These are phyloP conservation scores for Podilymbus podiceps DNA, from an alignment of 2,113 vertebrate genomes.

Conservation along the genomic window DNA sequence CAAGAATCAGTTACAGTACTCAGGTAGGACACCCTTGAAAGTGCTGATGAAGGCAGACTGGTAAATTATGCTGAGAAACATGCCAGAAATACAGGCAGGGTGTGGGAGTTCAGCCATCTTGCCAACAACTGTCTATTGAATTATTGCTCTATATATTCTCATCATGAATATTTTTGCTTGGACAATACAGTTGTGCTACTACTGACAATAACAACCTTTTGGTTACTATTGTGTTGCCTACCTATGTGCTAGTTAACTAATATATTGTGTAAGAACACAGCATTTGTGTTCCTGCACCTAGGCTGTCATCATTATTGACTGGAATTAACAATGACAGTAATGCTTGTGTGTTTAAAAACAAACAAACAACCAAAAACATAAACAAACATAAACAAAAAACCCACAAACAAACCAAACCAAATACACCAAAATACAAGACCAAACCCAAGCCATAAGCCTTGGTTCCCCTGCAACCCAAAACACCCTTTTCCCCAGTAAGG, in stretches of 20 bases:
- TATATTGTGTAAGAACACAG: not conserved
- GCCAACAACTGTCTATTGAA: not conserved
- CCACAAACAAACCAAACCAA: too few species aligned
- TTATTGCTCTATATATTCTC: not conserved
- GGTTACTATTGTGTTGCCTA: not conserved
- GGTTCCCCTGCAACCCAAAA: not conserved
- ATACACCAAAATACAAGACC: too few species aligned
- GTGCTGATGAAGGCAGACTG: not conserved
- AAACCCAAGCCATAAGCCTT: not conserved
- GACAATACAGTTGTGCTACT: not conserved
- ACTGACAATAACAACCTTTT: not conserved
- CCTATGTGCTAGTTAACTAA: not conserved
- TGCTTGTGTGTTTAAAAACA: not conserved
- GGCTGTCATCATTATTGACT: not conserved
- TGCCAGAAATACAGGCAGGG: not conserved
- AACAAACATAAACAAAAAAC: too few species aligned
- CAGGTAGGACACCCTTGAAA: not conserved
- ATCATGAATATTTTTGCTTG: not conserved
- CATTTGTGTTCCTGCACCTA: not conserved
- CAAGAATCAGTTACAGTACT: not conserved
- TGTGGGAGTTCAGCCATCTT: not conserved
- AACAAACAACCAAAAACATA: not conserved
- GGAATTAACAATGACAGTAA: not conserved
- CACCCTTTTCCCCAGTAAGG: not conserved
- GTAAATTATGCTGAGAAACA: not conserved